Conservation (phyloP, 2,113 vertebrate species). For the Aleadryas rufinucha region DNA sequence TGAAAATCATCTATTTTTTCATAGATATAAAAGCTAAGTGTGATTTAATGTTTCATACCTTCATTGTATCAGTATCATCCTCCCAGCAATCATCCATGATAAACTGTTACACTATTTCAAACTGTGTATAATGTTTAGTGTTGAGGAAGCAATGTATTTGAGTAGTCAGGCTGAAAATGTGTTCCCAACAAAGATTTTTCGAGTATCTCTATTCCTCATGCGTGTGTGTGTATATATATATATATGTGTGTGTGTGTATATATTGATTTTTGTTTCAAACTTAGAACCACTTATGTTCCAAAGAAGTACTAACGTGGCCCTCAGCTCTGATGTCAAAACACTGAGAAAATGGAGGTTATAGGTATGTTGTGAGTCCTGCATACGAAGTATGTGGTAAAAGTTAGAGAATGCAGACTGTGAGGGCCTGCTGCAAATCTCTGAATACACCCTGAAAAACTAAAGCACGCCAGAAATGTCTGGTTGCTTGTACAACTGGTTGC, state of each 20-base stretch:
- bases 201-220: background rate
- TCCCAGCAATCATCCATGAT: background rate
- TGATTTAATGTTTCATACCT: background rate
- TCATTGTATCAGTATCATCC: background rate
- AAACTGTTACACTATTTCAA: background rate
- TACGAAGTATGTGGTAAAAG: background rate
- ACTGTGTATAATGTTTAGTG: background rate
- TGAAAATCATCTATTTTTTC: background rate
- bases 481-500: conserved; percentile 49
- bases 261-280: background rate
- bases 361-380: background rate
- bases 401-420: conserved; percentile 1
- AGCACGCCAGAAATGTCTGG: conserved; percentile 42
- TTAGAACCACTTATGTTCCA: background rate
- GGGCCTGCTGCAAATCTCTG: conserved; percentile 13
- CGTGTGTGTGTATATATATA: background rate
- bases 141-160: background rate
- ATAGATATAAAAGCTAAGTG: background rate
- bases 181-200: background rate
- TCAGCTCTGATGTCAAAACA: background rate
- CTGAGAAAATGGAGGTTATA: background rate
- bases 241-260: background rate
- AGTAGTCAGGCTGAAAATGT: background rate
- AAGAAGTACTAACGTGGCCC: background rate
- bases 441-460: conserved; percentile 49